Conservation (phyloP, 1,140 invertebrate species). For the Sesamia nonagrioides region DNA sequence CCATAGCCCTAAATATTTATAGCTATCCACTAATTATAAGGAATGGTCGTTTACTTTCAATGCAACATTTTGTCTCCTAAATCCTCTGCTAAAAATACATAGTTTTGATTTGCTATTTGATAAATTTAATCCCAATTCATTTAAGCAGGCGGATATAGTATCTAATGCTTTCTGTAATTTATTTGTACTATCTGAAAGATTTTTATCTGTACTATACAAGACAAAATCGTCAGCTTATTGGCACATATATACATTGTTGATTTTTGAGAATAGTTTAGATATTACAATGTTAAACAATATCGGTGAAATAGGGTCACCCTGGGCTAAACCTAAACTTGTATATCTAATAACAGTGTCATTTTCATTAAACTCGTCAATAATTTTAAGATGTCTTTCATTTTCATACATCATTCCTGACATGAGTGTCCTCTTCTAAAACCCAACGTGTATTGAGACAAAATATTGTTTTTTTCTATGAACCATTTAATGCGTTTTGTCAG, state of each 20-base stretch:
- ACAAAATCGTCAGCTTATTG: too few relatives aligned
- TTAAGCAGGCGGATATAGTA: neutral
- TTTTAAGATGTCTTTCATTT: constrained; percentile 6
- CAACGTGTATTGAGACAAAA: neutral
- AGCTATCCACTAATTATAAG: neutral
- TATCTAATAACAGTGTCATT: too few relatives aligned
- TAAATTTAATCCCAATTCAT: neutral
- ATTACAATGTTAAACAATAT: too few relatives aligned
- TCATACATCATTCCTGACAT: neutral
- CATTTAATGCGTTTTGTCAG: neutral
- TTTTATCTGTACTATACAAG: too few relatives aligned
- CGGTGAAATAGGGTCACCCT: too few relatives aligned
- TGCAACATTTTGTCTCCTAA: too few relatives aligned
- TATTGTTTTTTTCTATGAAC: constrained; percentile 4
- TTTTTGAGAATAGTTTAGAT: too few relatives aligned
- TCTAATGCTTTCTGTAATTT: neutral
- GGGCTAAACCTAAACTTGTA: too few relatives aligned
- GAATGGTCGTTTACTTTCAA: neutral
- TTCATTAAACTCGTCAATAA: too few relatives aligned
- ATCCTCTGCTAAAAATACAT: too few relatives aligned
- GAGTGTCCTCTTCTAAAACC: neutral
- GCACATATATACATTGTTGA: too few relatives aligned
- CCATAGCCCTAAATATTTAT: neutral
- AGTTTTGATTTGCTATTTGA: neutral
- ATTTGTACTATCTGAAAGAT: too few relatives aligned